Base-by-base conservation (phyloP, 2,113 vertebrate species). In the Phrynosoma platyrhinos region DNA sequence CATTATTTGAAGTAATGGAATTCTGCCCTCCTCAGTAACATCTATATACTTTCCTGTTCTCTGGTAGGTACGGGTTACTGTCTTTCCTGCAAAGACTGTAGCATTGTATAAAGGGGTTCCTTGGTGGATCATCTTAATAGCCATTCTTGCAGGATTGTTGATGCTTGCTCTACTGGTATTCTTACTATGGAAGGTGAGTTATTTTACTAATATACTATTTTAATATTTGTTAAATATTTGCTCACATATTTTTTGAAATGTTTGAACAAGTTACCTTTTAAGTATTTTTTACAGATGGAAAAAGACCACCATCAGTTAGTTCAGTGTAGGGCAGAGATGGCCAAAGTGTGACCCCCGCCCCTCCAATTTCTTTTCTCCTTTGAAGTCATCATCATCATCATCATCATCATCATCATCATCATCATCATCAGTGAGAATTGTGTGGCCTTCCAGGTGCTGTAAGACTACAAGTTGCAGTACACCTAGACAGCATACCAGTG, bases 61-160 rank as follows among this genome's bases (percentile, higher is more conserved):
- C 55, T 53, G 2, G 0, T 7, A 99, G 99, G 98, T 99, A 68
- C 98, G 94, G 2, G 96, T 99, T 86, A 97, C 97, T 0, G 98
- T 99, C 86, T 99, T 98, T 74, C 98, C 99, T 78, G 98, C 98
- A 53, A 96, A 97, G 83, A 92, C 96, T 0, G 95, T 94, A 7
- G 94, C 97, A 9, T 98, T 98, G 68, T 96, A 98, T 32, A 97
- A 96, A 0, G 98, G 98, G 47, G 96, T 98, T 2, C 98, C 98
- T 0, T 99, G 98, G 99, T 99, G 99, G 99, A 98, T 99, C 96
- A 98, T 99, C 0, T 91, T 98, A 0, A 97, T 99, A 89, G 98
- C 99, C 14, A 95, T 99, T 88, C 96, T 99, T 2, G 97, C 97
- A 85, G 99, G 99, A 71, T 96, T 99, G 90, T 91, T 98, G 89